Percentiles rank a stretch among this genome's conserved stretches.
These are phyloP conservation scores for Brachionus manjavacas DNA, from an alignment of 1,140 invertebrate species.

Conservation along the genomic window DNA sequence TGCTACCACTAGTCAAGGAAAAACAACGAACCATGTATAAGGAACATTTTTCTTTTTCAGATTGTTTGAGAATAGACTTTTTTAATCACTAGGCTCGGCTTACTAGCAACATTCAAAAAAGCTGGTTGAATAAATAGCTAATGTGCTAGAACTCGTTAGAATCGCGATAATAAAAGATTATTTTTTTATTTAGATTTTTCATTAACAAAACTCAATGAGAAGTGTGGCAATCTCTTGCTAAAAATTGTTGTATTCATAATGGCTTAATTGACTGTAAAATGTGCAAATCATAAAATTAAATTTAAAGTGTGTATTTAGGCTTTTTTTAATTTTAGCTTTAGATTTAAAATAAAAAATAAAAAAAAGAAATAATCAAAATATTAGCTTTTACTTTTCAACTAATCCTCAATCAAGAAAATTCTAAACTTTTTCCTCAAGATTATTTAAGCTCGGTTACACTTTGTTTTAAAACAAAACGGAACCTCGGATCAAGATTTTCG, in stretches of 20 bases:
- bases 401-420: not conserved
- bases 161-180: not conserved
- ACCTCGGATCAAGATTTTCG: not conserved
- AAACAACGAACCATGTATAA: no score
- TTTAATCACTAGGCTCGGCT: no score
- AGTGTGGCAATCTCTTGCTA: not conserved
- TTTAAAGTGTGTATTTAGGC: not conserved
- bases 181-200: not conserved
- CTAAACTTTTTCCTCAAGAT: not conserved
- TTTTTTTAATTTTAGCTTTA: not conserved
- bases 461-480: not conserved
- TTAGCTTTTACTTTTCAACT: not conserved
- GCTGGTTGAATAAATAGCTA: not conserved
- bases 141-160: not conserved
- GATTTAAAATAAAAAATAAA: not conserved
- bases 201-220: not conserved
- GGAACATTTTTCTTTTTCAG: no score
- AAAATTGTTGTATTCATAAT: not conserved
- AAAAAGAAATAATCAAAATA: not conserved
- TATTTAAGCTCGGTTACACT: no score
- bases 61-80: no score
- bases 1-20: no score
- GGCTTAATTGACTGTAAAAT: not conserved
- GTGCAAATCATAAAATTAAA: not conserved
- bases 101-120: no score